Base-by-base conservation (phyloP, 2,797 vertebrate genomes). In the Prunella strophiata region DNA sequence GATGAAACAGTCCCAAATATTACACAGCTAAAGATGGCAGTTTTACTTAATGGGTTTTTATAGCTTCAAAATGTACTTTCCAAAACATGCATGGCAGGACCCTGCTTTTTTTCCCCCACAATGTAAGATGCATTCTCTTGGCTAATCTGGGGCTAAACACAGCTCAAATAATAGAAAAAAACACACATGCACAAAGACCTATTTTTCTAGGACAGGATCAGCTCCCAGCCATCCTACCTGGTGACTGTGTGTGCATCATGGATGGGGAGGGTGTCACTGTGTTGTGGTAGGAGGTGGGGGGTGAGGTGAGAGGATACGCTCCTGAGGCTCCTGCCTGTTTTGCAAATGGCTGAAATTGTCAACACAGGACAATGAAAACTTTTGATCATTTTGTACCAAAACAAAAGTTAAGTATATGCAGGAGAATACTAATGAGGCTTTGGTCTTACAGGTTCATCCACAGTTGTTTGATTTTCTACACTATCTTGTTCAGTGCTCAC, bases 211-310 rank as follows among this genome's bases (percentile, higher is more conserved):
- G 7, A 71, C 21, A 29, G 6, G 8, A 66, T 23, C 5, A 79
- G 58, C 27, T 75, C 25, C 55, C 47, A 85, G 51, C 48, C 54
- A 61, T 72, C 97, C 97, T 98, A 98, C 98, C 99, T 98, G 99
- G 99, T 57, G 99, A 99, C 96, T 99, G 99, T 0, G 99, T 99
- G 94, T 99, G 99, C 98, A 99, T 99, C 99, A 99, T 99, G 88
- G 99, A 99, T 0, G 99, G 99, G 40, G 99, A 99, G 8, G 99
- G 99, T 7, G 99, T 98, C 81, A 99, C 99, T 42, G 99, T 98
- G 94, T 98, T 97, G 50, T 99, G 99, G 94, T 99, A 99, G 51
- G 99, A 99, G 29, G 99, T 98, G 32, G 99, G 99, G 13, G 99
- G 99, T 16, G 99, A 99, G 36, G 99, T 99, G 67, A 99, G 98